These are phyloP conservation scores for Rhinoraja longicauda DNA, from an alignment of 2,797 vertebrate species.

Conservation along the genomic window DNA sequence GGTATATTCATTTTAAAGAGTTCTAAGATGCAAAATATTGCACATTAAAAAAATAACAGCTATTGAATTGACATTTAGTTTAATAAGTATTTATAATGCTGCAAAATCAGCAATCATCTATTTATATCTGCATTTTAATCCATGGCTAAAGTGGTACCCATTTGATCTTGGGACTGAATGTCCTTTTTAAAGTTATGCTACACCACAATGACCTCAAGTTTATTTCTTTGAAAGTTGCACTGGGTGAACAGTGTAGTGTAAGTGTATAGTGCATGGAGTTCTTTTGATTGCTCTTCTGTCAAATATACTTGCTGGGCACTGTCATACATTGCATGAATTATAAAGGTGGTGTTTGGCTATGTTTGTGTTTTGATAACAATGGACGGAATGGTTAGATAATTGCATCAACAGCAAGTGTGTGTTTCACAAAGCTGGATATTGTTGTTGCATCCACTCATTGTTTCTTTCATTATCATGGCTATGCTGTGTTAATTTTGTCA, in stretches of 20 bases:
- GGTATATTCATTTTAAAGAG: background rate
- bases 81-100: background rate
- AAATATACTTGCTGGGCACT: background rate
- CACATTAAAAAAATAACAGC: background rate
- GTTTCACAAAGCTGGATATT: background rate
- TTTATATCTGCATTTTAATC: background rate
- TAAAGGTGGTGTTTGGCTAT: background rate
- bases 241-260: background rate
- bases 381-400: background rate
- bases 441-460: background rate
- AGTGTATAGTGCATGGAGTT: background rate
- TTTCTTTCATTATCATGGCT: background rate
- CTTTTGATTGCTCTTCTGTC: background rate
- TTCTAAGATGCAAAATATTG: background rate
- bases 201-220: background rate
- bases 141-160: background rate
- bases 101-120: background rate
- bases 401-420: background rate
- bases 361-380: background rate
- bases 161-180: too few species aligned
- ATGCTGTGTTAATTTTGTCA: background rate
- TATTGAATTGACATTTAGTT: background rate
- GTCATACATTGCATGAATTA: background rate
- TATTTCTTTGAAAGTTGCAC: background rate
- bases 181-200: background rate